Evolutionary conservation across 2,888 invertebrate species (phyloP), one percentile per base, ranked within the genome.

Genomic region (Sialis fuliginosa): DNA sequence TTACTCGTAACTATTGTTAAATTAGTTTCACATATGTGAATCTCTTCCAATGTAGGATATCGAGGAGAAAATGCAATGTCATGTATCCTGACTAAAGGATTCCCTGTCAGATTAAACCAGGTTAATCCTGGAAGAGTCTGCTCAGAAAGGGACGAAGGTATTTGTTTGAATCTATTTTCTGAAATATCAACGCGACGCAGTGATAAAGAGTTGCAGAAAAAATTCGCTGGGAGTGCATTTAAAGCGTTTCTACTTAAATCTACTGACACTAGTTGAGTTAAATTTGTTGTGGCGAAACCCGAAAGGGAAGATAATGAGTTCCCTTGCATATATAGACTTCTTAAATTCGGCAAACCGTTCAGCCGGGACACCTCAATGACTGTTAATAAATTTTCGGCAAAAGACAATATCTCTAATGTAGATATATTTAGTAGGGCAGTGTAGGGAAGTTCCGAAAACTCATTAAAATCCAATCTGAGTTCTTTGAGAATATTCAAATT

Each of bases 81-180:
- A 59, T 84, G 76, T 53, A 88, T 78, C 56, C 80, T 77, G 22
- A 76, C 72, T 48, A 91, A 69, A 1, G 86, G 82, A 65, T 92
- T 92, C 3, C 76, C 79, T 6, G 88, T 87, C 56, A 92, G 70
- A 60, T 91, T 91, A 4, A 92, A 66, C 68, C 80, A 81, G 8
- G 74, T 75, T 1, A 89, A 65, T 4, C 75, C 76, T 0, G 82
- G 81, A 40, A 87, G 67, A 44, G 82, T 80, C 42, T 78, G 74
- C 54, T 81, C 81, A 1, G 86, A 81, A 32, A 89, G 65, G 0
- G 84, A 81, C 8, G 79, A 74, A 1, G 89, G 88, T 54, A 90
- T 81, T 61, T 85, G 79, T 52, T 79, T 74, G 54, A 90, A 84
- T 46, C 79, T 73, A 67, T 90, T 90, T 50, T 71, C 72, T 1